Evolutionary conservation across 2,888 invertebrate species (phyloP), one percentile per base, ranked within the genome.

Genomic region (Nebria brevicollis): DNA sequence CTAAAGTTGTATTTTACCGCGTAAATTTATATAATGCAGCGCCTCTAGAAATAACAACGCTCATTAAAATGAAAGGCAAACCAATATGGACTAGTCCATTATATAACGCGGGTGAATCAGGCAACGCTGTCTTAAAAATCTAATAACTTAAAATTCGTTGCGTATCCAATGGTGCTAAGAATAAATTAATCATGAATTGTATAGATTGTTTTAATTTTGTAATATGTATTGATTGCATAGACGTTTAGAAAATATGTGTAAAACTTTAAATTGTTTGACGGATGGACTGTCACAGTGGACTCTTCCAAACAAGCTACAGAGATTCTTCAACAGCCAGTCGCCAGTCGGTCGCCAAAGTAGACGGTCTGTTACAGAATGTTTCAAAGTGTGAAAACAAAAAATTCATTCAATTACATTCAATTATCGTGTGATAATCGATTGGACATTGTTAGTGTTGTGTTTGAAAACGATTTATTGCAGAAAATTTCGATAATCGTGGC

Each of bases 221-320:
- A 54, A 54, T 54, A 54, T 54, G 2, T 54, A 7, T 54, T 54
- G 6, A 54, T 11, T 54, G 54, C 13, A 54, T 54, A 8, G 54
- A 54, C 54, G 8, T 54, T 20, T 66, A 25, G 41, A 42, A 75
- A 75, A 75, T 76, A 77, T 81, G 77, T 68, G 68, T 15, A 77
- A 81, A 81, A 81, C 72, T 81, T 81, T 76, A 42, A 81, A 77
- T 66, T 75, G 76, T 81, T 77, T 81, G 81, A 81, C 81, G 81
- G 81, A 81, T 81, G 81, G 81, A 81, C 81, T 77, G 81, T 81
- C 84, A 83, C 81, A 87, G 85, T 89, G 87, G 87, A 87, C 87
- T 88, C 87, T 87, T 86, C 89, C 89, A 89, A 89, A 89, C 89
- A 89, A 89, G 89, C 89, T 89, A 88, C 87, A 86, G 87, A 88